phyloP scores from a whole-genome alignment of 2,113 vertebrate species.

The Xenus cinereus region DNA sequence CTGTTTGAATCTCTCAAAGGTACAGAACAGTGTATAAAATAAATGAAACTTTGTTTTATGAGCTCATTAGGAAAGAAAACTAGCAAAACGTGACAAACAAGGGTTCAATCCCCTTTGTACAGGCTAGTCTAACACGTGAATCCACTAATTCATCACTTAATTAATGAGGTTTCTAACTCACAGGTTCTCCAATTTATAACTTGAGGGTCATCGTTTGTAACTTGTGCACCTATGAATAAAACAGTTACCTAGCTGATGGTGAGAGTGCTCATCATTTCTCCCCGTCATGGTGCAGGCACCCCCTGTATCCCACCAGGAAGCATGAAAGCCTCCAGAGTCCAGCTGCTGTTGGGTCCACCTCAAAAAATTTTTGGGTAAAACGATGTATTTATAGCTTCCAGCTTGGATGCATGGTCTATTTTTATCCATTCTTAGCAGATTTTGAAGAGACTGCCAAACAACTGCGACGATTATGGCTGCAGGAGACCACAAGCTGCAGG shows the following conservation, averaged over 20 bases:
- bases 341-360: background rate
- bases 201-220: background rate
- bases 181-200: background rate
- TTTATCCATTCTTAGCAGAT: background rate
- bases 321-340: fast-evolving
- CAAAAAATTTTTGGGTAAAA: background rate
- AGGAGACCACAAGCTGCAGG: background rate
- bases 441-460: background rate
- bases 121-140: background rate
- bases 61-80: background rate
- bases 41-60: background rate
- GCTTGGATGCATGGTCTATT: background rate
- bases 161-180: background rate
- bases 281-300: background rate
- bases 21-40: background rate
- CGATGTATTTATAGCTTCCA: background rate
- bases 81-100: background rate
- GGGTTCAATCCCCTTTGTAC: background rate
- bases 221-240: background rate
- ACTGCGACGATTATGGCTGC: background rate
- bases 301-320: background rate
- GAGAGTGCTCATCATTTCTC: no score
- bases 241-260: background rate
- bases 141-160: background rate
- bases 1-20: background rate